These are phyloP conservation scores for Zoanthus sociatus DNA, from an alignment of 92 coral and sea anemone species.

Conservation along the genomic window DNA sequence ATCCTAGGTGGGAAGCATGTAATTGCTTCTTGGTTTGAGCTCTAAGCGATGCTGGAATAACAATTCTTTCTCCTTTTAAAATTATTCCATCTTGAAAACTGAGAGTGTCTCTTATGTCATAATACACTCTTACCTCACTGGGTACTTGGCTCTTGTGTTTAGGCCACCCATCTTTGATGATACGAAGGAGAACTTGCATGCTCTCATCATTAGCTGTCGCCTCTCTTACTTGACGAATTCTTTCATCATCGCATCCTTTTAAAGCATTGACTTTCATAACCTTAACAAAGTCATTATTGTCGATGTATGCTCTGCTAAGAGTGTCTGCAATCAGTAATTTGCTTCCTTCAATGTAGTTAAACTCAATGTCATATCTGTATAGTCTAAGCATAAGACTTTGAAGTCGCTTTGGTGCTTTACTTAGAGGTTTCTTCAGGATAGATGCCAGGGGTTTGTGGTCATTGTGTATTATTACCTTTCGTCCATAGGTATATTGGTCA, in stretches of 20 bases:
- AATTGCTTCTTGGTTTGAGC: too few species aligned
- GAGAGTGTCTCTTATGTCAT: constrained; percentile 27
- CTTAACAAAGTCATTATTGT: neutral
- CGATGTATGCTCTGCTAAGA: neutral
- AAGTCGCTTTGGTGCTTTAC: too few species aligned
- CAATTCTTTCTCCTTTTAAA: neutral
- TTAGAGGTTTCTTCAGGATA: too few species aligned
- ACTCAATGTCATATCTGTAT: too few species aligned
- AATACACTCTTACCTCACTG: neutral
- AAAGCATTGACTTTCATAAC: neutral
- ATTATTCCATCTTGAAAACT: constrained; percentile 13
- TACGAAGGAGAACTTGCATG: too few species aligned
- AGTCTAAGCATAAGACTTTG: too few species aligned
- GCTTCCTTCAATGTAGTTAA: too few species aligned
- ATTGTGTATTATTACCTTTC: too few species aligned
- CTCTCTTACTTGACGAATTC: neutral
- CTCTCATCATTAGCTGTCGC: constrained; percentile 32
- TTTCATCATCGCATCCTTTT: neutral
- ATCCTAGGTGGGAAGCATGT: too few species aligned
- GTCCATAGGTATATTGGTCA: too few species aligned
- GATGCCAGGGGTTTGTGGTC: too few species aligned
- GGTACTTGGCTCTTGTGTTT: neutral
- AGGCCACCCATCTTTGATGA: neutral
- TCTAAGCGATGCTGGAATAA: neutral
- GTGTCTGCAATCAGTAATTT: constrained; percentile 13